Evolutionary conservation across 35 echinoderm and acorn worm genomes (phyloP).

Genomic region (Patiria miniata): DNA sequence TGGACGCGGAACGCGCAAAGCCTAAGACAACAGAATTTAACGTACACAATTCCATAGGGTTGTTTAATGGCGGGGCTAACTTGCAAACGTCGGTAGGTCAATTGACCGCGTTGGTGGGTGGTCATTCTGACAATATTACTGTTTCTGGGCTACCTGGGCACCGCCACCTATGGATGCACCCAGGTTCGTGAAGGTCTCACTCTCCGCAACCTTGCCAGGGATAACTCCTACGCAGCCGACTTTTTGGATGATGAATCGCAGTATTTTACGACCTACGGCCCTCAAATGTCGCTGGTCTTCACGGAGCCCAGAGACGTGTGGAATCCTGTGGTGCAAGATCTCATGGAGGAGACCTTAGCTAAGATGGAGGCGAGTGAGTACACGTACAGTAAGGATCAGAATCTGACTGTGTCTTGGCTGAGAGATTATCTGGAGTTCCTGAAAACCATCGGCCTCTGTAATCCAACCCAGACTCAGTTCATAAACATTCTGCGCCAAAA

Average conservation of each 20-base stretch:
- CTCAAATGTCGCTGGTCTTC: constrained; percentile 55
- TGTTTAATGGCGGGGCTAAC: constrained; percentile 71
- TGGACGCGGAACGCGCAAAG: too few relatives aligned
- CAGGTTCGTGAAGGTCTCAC: constrained; percentile 46
- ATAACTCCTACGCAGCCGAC: constrained; percentile 35
- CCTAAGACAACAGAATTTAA: too few relatives aligned
- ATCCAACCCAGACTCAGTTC: constrained; percentile 32
- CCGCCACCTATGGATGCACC: constrained; percentile 54
- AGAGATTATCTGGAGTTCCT: constrained; percentile 46
- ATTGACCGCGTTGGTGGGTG: background rate
- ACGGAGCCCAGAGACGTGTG: constrained; percentile 51
- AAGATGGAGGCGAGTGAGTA: constrained; percentile 44
- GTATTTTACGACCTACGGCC: constrained; percentile 64
- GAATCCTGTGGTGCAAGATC: constrained; percentile 45
- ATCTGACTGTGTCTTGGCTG: constrained; percentile 65
- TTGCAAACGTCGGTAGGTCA: constrained; percentile 55
- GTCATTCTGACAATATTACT: constrained; percentile 19
- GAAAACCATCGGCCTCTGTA: background rate
- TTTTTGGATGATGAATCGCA: constrained; percentile 46
- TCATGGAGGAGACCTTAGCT: constrained; percentile 8
- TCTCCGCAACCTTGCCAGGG: constrained; percentile 50
- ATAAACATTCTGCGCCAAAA: constrained; percentile 19
- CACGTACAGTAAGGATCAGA: background rate
- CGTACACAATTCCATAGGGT: constrained; percentile 47
- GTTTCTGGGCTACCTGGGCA: constrained; percentile 37